Evolutionary conservation across 2,888 invertebrate genomes (phyloP).

Genomic region (Laspeyria flexula): DNA sequence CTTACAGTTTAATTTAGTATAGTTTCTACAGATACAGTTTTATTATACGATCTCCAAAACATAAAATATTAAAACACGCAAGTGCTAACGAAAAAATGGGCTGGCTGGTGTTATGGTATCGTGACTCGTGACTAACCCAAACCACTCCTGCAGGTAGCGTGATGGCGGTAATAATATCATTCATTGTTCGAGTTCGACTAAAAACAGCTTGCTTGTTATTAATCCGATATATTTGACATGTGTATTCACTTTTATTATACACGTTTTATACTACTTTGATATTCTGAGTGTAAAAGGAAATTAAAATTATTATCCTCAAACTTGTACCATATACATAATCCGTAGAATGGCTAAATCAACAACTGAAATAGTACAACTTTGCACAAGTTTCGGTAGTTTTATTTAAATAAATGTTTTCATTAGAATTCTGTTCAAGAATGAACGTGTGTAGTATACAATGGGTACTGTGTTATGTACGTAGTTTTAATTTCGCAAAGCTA

Average conservation of each 20-base stretch:
- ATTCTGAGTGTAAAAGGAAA: too few relatives aligned
- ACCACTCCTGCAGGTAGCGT: conserved; percentile 65
- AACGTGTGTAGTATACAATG: conserved; percentile 31
- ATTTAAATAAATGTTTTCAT: conserved; percentile 3
- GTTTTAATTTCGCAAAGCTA: conserved; percentile 73
- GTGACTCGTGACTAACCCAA: conserved; percentile 52
- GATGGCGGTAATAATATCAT: conserved; percentile 46
- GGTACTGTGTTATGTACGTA: conserved; percentile 52
- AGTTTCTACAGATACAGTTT: conserved; percentile 1
- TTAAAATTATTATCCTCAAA: too few relatives aligned
- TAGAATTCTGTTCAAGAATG: conserved; percentile 24
- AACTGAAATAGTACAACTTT: too few relatives aligned
- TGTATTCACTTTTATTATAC: neutral
- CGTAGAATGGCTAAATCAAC: too few relatives aligned
- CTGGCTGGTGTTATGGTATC: conserved; percentile 24
- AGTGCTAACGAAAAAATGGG: conserved; percentile 25
- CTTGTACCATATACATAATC: too few relatives aligned
- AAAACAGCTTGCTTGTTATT: conserved; percentile 17
- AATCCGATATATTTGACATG: conserved; percentile 10
- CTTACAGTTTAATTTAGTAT: too few relatives aligned
- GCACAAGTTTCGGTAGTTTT: neutral
- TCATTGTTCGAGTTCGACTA: conserved; percentile 28
- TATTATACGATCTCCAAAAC: conserved; percentile 1
- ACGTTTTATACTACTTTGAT: too few relatives aligned
- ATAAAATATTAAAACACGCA: conserved; percentile 32